Conservation (phyloP, 2,797 vertebrate species). For the Meriones psammophilus region DNA sequence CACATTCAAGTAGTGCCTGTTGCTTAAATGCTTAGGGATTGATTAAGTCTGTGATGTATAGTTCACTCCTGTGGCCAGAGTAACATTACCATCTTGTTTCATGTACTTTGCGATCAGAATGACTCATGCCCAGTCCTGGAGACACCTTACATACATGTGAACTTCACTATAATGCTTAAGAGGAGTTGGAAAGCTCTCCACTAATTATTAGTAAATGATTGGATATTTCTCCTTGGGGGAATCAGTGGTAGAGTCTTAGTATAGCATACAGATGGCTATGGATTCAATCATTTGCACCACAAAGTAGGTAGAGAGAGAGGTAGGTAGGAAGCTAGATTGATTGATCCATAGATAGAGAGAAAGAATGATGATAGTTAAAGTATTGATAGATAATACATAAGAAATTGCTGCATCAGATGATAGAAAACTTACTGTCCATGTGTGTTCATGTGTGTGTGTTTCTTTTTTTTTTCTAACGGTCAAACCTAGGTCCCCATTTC, state of each 20-base stretch:
- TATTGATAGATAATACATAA: not conserved
- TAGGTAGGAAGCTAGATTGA: not conserved
- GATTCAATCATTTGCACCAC: not conserved
- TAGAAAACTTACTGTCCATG: not conserved
- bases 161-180: not conserved
- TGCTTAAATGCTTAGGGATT: not conserved
- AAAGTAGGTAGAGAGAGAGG: not conserved
- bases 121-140: no score
- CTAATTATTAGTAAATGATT: not conserved
- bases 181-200: not conserved
- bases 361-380: not conserved
- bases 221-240: not conserved
- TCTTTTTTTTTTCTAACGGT: no score
- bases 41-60: not conserved
- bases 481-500: not conserved
- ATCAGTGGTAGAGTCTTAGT: not conserved
- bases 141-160: not conserved
- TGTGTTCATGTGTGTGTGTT: no score
- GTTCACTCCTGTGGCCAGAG: not conserved
- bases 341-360: not conserved
- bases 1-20: no score
- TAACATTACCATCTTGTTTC: not conserved
- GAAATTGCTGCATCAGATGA: not conserved
- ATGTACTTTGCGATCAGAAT: not conserved
- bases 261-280: not conserved